These are phyloP conservation scores for Junonia oenone DNA, from an alignment of 2,888 invertebrate genomes.

Conservation along the genomic window DNA sequence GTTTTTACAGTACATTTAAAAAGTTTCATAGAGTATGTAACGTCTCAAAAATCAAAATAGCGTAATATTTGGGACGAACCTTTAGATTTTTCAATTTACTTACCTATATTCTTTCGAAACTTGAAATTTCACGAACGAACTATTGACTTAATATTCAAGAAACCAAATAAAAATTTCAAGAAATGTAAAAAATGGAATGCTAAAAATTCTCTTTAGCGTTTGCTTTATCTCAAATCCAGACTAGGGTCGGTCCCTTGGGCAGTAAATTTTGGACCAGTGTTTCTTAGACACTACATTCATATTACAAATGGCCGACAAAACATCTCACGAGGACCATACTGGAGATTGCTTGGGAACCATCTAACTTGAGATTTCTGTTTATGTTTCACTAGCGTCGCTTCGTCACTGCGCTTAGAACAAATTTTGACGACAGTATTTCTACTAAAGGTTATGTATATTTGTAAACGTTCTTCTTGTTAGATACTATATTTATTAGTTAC, in stretches of 20 bases:
- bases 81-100: too few species aligned
- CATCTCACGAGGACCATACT: constrained; percentile 10
- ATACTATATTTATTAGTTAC: too few species aligned
- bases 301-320: constrained; percentile 15
- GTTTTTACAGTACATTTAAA: too few species aligned
- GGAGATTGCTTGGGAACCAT: background rate
- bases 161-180: too few species aligned
- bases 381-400: background rate
- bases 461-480: background rate
- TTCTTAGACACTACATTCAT: background rate
- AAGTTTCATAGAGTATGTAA: too few species aligned
- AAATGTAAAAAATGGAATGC: background rate
- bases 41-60: too few species aligned
- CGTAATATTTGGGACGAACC: too few species aligned
- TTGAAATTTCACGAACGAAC: too few species aligned
- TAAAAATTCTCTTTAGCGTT: background rate
- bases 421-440: too few species aligned
- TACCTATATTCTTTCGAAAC: too few species aligned
- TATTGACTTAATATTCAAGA: too few species aligned
- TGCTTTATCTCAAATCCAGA: constrained; percentile 9
- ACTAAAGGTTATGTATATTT: too few species aligned
- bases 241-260: constrained; percentile 7
- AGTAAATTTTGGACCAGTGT: constrained; percentile 17
- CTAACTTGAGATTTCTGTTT: background rate
- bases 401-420: background rate